Evolutionary conservation across 2,113 vertebrate species (phyloP), one percentile per base, ranked within the genome.

Genomic region (Mormyrus iriodes): DNA sequence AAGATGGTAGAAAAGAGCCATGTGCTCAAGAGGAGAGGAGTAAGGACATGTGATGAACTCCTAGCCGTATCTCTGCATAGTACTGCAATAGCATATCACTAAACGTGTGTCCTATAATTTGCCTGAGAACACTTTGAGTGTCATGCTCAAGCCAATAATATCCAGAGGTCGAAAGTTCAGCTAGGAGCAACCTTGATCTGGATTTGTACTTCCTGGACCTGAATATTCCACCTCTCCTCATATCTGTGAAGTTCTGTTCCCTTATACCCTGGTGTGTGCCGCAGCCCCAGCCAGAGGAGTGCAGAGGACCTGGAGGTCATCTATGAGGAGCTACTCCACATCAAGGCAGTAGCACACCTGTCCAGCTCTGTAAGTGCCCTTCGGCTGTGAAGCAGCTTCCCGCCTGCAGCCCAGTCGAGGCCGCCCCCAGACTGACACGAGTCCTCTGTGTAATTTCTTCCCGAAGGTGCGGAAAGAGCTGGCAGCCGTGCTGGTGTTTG

Each of bases 271-370:
- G 17, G 0, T 10, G 9, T 49, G 89, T 49, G 61, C 27, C 58
- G 2, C 90, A 99, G 98, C 86, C 98, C 98, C 0, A 96, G 93
- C 82, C 98, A 99, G 91, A 97, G 98, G 90, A 97, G 96, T 0
- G 94, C 96, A 0, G 98, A 98, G 13, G 98, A 99, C 91, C 94
- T 99, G 91, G 98, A 98, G 89, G 96, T 99, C 88, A 99, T 99
- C 90, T 99, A 98, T 0, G 98, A 99, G 93, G 98, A 99, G 93
- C 94, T 99, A 69, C 96, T 98, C 0, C 98, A 99, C 65, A 95
- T 99, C 92, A 99, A 99, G 90, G 98, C 98, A 0, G 97, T 97
- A 39, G 97, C 98, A 27, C 98, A 99, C 90, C 97, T 99, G 87
- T 99, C 98, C 91, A 96, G 96, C 90, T 97, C 97, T 0, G 98